These are phyloP conservation scores for Tinamus guttatus DNA, from an alignment of 2,113 vertebrate species.

Conservation along the genomic window DNA sequence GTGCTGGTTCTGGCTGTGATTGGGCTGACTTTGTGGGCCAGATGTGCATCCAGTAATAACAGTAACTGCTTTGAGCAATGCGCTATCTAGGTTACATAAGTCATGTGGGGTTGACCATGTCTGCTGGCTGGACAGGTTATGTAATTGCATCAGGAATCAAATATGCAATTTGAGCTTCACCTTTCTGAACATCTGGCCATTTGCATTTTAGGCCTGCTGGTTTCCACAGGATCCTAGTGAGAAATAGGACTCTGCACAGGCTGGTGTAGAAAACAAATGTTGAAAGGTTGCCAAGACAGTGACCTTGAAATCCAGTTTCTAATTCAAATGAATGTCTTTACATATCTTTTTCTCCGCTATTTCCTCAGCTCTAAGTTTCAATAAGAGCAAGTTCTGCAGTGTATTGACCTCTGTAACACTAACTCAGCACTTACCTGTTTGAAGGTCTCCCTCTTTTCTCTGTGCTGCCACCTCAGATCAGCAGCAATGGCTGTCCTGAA, in stretches of 20 bases:
- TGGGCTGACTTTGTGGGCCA: background rate
- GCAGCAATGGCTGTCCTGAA: background rate
- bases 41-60: slow-evolving; percentile 61
- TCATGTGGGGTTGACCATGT: accelerated
- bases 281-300: background rate
- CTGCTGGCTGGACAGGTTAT: slow-evolving; percentile 43
- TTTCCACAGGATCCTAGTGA: background rate
- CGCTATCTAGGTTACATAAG: slow-evolving; percentile 32
- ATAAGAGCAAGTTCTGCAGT: background rate
- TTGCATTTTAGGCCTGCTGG: background rate
- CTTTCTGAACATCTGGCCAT: slow-evolving; percentile 55
- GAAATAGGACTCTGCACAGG: background rate
- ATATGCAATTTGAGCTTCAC: background rate
- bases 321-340: background rate
- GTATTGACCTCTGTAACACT: background rate
- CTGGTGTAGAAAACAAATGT: background rate
- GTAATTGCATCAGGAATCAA: background rate
- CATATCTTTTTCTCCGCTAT: background rate
- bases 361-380: background rate
- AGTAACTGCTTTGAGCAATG: slow-evolving; percentile 18
- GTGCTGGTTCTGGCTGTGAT: background rate
- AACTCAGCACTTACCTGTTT: background rate
- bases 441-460: background rate
- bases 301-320: slow-evolving; percentile 36
- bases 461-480: background rate